Percentiles rank a stretch among this genome's conserved stretches.
These are phyloP conservation scores for Hartigia nigra DNA, from an alignment of 2,888 invertebrate genomes.

Conservation along the genomic window DNA sequence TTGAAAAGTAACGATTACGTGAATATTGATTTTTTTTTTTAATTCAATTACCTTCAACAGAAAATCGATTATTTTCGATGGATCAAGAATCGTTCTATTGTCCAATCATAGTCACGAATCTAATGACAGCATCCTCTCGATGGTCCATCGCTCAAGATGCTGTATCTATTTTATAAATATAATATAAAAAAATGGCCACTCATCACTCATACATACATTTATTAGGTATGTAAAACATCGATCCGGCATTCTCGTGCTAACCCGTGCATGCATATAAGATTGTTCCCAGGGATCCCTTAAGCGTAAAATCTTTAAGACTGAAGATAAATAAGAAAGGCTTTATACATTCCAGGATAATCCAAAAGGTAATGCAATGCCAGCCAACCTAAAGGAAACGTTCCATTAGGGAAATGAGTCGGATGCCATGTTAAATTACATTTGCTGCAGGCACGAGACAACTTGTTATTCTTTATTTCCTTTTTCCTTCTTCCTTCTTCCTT, in stretches of 20 bases:
- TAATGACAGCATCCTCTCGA: not conserved
- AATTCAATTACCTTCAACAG: too few relatives aligned
- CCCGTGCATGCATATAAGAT: not conserved
- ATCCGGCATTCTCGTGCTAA: not conserved
- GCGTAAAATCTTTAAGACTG: not conserved
- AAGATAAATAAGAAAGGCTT: not conserved
- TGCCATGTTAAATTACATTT: conserved; percentile 38
- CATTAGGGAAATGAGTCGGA: conserved; percentile 42
- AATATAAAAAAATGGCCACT: not conserved
- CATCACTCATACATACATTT: not conserved
- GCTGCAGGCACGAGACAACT: conserved; percentile 4
- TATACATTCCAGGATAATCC: conserved; percentile 6
- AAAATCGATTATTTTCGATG: too few relatives aligned
- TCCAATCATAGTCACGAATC: too few relatives aligned
- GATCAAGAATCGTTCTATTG: not conserved
- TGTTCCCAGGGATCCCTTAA: not conserved
- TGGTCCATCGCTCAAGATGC: not conserved
- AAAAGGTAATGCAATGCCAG: conserved; percentile 4
- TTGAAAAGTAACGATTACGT: not conserved
- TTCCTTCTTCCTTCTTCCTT: conserved; percentile 14
- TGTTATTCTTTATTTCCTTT: conserved; percentile 20
- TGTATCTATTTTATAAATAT: not conserved
- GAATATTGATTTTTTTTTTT: not conserved
- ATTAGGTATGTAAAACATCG: not conserved
- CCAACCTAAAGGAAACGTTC: conserved; percentile 28